Percentiles rank a stretch among this genome's conserved stretches.
phyloP scores from a whole-genome alignment of 2,113 vertebrate species.

The Lampris incognitus region DNA sequence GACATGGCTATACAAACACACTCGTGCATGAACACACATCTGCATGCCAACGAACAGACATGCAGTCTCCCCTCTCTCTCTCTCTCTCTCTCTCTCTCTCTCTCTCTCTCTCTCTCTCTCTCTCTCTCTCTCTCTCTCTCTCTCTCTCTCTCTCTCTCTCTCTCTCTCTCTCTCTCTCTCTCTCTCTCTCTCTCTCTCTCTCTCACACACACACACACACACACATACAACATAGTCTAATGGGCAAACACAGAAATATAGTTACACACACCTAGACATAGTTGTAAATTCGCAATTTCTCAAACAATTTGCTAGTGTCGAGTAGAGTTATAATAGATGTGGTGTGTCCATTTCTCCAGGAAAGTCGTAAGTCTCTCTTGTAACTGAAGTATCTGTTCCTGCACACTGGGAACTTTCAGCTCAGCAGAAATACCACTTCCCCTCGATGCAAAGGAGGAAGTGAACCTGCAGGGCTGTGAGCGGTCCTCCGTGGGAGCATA shows the following conservation, averaged over 20 bases:
- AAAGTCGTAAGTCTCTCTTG: background rate
- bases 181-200: no score
- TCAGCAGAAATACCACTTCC: background rate
- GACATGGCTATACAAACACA: background rate
- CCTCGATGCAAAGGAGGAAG: background rate
- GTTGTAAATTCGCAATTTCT: background rate
- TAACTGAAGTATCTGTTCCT: conserved; percentile 6
- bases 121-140: no score
- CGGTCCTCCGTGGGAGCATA: background rate
- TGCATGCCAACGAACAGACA: conserved; percentile 9
- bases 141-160: no score
- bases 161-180: no score
- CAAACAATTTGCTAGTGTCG: no score
- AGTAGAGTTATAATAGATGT: background rate
- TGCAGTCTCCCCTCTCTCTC: no score
- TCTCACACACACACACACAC: conserved; percentile 24
- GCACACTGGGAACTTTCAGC: background rate
- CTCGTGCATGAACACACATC: conserved; percentile 9
- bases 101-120: no score
- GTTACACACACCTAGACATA: background rate
- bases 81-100: no score
- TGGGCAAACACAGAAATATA: no score
- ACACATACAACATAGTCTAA: background rate
- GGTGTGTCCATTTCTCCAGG: background rate
- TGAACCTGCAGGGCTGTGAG: background rate